Conservation (phyloP, 2,113 vertebrate genomes). For the Etheostoma cragini region DNA sequence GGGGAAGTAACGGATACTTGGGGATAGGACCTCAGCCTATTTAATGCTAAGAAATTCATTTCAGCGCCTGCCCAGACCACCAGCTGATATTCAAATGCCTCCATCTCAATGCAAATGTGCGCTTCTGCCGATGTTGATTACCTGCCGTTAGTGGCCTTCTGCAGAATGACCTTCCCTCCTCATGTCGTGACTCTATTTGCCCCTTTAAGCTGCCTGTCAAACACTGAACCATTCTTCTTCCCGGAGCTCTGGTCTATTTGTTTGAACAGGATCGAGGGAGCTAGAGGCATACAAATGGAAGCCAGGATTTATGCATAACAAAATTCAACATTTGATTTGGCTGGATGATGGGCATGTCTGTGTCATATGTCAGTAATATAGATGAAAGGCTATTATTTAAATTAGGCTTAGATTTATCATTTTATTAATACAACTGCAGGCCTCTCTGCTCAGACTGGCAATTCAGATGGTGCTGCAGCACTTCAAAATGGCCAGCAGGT, state of each 20-base stretch:
- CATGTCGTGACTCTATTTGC: slow-evolving; percentile 68
- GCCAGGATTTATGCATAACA: slow-evolving; percentile 61
- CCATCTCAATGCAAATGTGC: slow-evolving; percentile 73
- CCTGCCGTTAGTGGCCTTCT: slow-evolving; percentile 51
- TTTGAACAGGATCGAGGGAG: slow-evolving; percentile 36
- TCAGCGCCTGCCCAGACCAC: slow-evolving; percentile 4
- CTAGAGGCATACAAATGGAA: slow-evolving; percentile 46
- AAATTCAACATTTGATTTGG: not conserved
- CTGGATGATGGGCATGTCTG: slow-evolving; percentile 58
- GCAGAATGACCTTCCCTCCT: slow-evolving; percentile 65
- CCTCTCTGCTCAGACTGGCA: slow-evolving; percentile 13
- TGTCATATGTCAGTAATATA: slow-evolving; percentile 44
- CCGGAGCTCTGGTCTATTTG: slow-evolving; percentile 44
- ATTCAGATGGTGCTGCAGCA: slow-evolving; percentile 42
- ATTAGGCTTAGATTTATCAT: slow-evolving; percentile 52
- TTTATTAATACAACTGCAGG: slow-evolving; percentile 21
- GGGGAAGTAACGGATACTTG: not conserved
- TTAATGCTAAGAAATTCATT: slow-evolving; percentile 61
- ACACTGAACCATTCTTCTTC: slow-evolving; percentile 45
- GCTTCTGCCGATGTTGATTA: slow-evolving; percentile 66
- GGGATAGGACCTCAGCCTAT: slow-evolving; percentile 18
- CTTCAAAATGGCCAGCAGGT: slow-evolving; percentile 71
- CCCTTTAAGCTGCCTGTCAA: slow-evolving; percentile 74
- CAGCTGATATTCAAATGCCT: slow-evolving; percentile 56
- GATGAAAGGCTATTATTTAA: slow-evolving; percentile 57